Evolutionary conservation across 2,888 invertebrate species (phyloP).

Genomic region (Thecophora atra): DNA sequence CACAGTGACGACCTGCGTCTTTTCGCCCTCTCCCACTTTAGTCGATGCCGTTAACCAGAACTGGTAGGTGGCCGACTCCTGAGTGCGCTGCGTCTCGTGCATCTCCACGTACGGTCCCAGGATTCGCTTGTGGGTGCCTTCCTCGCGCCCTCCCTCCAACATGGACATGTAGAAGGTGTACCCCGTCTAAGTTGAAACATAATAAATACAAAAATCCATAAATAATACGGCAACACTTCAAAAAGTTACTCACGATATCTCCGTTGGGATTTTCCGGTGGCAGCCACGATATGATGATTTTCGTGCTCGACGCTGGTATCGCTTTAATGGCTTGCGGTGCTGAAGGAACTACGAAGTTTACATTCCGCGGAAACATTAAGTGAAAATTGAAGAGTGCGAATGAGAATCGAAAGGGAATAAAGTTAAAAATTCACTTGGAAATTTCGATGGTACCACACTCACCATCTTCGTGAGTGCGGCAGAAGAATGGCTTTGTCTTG

Average conservation of each 20-base stretch:
- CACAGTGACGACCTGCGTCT: conserved; percentile 80
- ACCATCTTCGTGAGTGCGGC: conserved; percentile 92
- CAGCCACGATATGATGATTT: conserved; percentile 89
- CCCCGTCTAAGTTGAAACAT: conserved; percentile 67
- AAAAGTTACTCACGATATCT: conserved; percentile 70
- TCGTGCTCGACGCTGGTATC: conserved; percentile 83
- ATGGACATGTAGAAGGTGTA: conserved; percentile 87
- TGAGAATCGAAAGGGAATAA: not conserved
- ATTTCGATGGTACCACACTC: conserved; percentile 50
- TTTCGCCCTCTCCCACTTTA: conserved; percentile 83
- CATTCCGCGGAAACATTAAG: not conserved
- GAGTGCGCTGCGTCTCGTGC: conserved; percentile 76
- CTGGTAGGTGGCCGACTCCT: conserved; percentile 79
- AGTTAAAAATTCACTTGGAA: conserved; percentile 13
- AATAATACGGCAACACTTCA: not conserved
- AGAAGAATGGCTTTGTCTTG: conserved; percentile 82
- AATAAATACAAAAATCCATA: not conserved
- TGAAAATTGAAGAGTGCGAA: not conserved
- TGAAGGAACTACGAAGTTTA: conserved; percentile 77
- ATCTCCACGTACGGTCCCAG: conserved; percentile 76
- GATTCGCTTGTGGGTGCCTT: conserved; percentile 80
- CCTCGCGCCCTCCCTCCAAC: conserved; percentile 80
- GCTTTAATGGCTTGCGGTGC: conserved; percentile 92
- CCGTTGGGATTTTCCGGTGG: conserved; percentile 88
- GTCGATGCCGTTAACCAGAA: conserved; percentile 81